Evolutionary conservation across 2,113 vertebrate genomes (phyloP).

Genomic region (Hyla sarda): DNA sequence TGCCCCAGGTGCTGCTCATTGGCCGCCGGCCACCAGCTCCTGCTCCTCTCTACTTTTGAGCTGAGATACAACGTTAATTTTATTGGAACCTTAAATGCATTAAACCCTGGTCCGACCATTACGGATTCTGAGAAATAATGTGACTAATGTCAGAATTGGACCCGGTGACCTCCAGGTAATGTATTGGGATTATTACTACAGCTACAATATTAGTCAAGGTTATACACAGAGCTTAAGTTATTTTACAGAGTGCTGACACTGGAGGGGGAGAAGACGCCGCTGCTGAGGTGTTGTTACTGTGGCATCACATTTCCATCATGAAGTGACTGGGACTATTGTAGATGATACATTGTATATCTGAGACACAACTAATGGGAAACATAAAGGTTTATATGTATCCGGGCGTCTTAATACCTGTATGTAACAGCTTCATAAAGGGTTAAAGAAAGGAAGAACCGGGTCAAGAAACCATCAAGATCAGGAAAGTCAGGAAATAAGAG

Average conservation of each 20-base stretch:
- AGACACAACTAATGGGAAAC: neutral
- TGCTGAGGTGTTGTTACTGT: neutral
- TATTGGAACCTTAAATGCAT: neutral
- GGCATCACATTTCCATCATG: neutral
- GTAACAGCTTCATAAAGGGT: too few relatives aligned
- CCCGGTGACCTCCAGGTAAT: neutral
- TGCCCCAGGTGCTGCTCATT: neutral
- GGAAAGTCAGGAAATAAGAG: neutral
- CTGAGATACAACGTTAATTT: conserved; percentile 4
- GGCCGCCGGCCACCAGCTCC: neutral
- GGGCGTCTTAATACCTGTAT: neutral
- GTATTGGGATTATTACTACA: conserved; percentile 6
- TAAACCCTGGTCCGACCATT: neutral
- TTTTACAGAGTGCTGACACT: neutral
- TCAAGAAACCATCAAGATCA: neutral
- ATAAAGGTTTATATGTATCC: neutral
- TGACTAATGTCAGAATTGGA: neutral
- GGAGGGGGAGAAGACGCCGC: neutral
- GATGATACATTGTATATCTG: neutral
- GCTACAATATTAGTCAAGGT: neutral
- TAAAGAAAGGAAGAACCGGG: neutral
- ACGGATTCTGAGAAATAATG: neutral
- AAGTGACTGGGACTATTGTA: neutral
- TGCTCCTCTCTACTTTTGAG: neutral
- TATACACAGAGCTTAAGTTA: neutral